phyloP scores from a whole-genome alignment of 2,797 vertebrate species.

The Microctenopoma steveboyesi region DNA sequence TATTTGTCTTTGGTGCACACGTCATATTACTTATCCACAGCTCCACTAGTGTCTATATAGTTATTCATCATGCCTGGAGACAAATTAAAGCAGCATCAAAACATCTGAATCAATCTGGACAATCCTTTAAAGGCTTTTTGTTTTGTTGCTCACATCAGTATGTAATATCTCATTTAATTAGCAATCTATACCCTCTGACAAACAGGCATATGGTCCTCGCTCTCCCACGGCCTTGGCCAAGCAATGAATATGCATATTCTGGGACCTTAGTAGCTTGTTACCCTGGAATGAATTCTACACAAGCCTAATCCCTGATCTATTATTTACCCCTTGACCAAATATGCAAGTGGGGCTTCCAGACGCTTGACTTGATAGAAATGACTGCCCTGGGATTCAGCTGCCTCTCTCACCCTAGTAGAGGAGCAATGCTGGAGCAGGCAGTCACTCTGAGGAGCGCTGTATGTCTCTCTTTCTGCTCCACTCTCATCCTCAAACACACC shows the following conservation, averaged over 20 bases:
- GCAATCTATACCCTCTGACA: conserved; percentile 81
- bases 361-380: conserved; percentile 84
- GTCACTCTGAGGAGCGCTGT: conserved; percentile 58
- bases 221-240: conserved; percentile 83
- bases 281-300: conserved; percentile 84
- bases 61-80: conserved; percentile 40
- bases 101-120: conserved; percentile 46
- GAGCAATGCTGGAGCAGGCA: conserved; percentile 61
- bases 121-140: conserved; percentile 72
- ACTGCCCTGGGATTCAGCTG: conserved; percentile 78
- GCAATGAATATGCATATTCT: conserved; percentile 86
- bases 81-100: conserved; percentile 56
- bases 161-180: conserved; percentile 86
- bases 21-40: conserved; percentile 47
- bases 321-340: conserved; percentile 90
- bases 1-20: conserved; percentile 20
- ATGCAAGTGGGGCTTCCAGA: conserved; percentile 85
- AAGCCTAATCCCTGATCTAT: conserved; percentile 88
- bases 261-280: conserved; percentile 85
- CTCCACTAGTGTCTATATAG: conserved; percentile 11
- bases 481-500: conserved; percentile 30
- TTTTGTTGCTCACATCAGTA: conserved; percentile 78
- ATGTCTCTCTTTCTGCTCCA: conserved; percentile 57
- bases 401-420: conserved; percentile 66
- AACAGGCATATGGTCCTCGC: conserved; percentile 82